Base-by-base conservation (phyloP, 2,113 vertebrate species). In the Rhineura floridana region DNA sequence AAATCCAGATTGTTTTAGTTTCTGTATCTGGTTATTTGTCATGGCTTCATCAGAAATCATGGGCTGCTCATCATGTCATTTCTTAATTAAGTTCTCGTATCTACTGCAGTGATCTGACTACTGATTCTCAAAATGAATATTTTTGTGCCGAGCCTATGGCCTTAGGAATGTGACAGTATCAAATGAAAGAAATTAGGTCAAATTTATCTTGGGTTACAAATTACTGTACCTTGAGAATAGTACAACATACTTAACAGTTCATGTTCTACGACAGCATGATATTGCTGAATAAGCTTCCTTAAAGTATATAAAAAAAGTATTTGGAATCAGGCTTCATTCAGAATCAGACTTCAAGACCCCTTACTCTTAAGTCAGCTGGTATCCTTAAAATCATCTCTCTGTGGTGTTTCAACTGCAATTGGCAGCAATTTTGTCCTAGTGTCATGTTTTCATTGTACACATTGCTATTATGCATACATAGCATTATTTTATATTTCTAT, bases 281-380 rank as follows among this genome's bases (percentile, higher is more conserved):
- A n/a, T 42, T 72, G 46, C 48, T 44, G 21, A 78, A 28, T 86
- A 44, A n/a, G 17, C 28, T 83, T 83, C 70, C 73, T 89, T 81
- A 59, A 85, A 55, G 65, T 70, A 12, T 72, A 85, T 48, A 59
- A 81, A 63, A n/a, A 52, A 86, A 72, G n/a, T 80, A 17, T 92
- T 85, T 75, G 77, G 85, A 81, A 91, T 85, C n/a, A 65, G 63
- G 3, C 4, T 91, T 81, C 0, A 0, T 50, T 0, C 88, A 90
- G 42, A 6, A 52, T 73, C 48, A 48, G 21, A 82, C 69, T 21
- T 81, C 44, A 17, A 0, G 39, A 30, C 65, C 25, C 23, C 23
- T 87, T 81, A 8, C 17, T 81, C 1, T 36, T 46, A 88, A 52
- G n/a, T n/a, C n/a, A n/a, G n/a, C n/a, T n/a, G n/a, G n/a, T n/a